A percentile compares a stretch with the other conserved stretches of the same genome.
Conservation (phyloP, 2,113 vertebrate genomes). For the Lophotis ruficrista region DNA sequence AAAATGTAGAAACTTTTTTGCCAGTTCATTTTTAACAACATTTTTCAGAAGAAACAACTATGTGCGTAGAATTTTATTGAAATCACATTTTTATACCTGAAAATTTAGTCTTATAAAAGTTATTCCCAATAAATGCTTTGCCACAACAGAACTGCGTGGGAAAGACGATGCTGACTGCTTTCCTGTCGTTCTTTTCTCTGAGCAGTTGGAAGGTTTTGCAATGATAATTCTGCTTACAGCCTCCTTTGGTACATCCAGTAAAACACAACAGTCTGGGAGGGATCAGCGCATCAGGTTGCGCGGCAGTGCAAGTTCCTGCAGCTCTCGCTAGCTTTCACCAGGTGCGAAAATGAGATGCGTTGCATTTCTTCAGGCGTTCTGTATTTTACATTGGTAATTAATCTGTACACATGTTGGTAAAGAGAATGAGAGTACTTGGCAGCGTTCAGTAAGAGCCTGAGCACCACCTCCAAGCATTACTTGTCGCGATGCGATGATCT, state of each 20-base stretch:
- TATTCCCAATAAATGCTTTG: neutral
- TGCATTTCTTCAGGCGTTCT: conserved; percentile 34
- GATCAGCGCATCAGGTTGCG: neutral
- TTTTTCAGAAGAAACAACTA: neutral
- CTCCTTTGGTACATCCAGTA: neutral
- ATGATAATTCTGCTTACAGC: neutral
- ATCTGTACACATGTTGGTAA: conserved; percentile 11
- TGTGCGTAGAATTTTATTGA: neutral
- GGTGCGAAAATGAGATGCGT: neutral
- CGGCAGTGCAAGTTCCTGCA: neutral
- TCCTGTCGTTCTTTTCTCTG: neutral
- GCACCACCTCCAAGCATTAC: neutral
- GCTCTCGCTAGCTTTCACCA: neutral
- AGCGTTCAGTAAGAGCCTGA: neutral
- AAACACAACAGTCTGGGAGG: neutral
- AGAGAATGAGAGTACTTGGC: conserved; percentile 6
- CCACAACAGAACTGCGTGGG: neutral
- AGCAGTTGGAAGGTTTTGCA: conserved; percentile 32
- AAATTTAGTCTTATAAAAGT: neutral
- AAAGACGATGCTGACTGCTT: neutral
- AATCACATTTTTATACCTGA: neutral
- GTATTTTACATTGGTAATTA: conserved; percentile 47
- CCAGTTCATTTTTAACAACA: neutral
- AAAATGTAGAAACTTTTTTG: neutral
- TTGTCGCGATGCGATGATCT: neutral